Conservation (phyloP, 30 jellyfish, hydroid and myxozoan species). For the Aurelia sp. region DNA sequence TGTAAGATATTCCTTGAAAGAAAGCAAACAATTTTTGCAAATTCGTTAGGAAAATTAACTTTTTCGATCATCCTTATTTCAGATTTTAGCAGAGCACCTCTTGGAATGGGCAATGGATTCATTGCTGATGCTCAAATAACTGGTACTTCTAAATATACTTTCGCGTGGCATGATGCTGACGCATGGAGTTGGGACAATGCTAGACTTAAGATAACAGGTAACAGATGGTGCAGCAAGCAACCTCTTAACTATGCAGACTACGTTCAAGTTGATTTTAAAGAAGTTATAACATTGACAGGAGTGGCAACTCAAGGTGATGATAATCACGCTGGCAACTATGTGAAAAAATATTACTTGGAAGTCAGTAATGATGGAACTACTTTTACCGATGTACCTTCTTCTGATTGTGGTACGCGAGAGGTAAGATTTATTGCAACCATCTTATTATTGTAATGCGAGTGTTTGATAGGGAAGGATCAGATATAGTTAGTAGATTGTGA, state of each 20-base stretch:
- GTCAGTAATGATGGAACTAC: slow-evolving; percentile 31
- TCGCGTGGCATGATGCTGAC: neutral
- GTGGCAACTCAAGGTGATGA: too few species aligned
- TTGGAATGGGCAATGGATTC: slow-evolving; percentile 67
- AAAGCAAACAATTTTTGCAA: too few species aligned
- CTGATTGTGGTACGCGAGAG: neutral
- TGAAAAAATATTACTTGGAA: too few species aligned
- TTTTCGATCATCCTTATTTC: neutral
- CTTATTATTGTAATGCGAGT: too few species aligned
- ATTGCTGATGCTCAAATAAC: slow-evolving; percentile 34
- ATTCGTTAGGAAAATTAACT: neutral
- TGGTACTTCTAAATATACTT: slow-evolving; percentile 29
- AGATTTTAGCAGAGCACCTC: slow-evolving; percentile 45
- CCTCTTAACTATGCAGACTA: too few species aligned
- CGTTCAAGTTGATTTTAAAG: too few species aligned
- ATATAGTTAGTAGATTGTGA: too few species aligned
- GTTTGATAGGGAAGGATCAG: too few species aligned
- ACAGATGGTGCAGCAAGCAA: too few species aligned
- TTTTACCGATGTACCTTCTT: neutral
- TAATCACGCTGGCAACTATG: too few species aligned
- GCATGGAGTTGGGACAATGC: slow-evolving; percentile 18
- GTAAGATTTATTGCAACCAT: neutral
- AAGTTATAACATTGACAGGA: too few species aligned
- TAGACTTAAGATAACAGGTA: slow-evolving; percentile 43
- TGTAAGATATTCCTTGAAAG: too few species aligned